A percentile compares a stretch with the other conserved stretches of the same genome.
Conservation (phyloP, 2,797 vertebrate genomes). For the Argya squamiceps region DNA sequence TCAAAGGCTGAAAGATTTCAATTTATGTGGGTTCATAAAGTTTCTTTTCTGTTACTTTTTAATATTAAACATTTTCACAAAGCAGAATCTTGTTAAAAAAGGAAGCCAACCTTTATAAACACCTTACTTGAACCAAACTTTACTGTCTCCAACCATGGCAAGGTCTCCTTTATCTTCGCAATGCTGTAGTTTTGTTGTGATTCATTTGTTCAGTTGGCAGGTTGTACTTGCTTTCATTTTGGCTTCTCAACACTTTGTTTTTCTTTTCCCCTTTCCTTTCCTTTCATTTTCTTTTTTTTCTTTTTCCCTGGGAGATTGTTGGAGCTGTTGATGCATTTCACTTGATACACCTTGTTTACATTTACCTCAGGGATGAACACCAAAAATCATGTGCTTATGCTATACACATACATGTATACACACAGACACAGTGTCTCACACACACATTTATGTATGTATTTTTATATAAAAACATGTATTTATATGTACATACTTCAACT, state of each 20-base stretch:
- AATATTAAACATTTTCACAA: background rate
- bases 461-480: background rate
- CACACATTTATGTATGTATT: background rate
- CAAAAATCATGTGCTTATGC: background rate
- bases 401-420: background rate
- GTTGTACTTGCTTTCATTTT: background rate
- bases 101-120: rapidly evolving
- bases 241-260: too few species aligned
- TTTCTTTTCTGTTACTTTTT: background rate
- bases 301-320: rapidly evolving
- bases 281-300: rapidly evolving
- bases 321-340: background rate
- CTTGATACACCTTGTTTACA: background rate
- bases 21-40: background rate
- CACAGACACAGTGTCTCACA: background rate
- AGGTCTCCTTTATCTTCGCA: background rate
- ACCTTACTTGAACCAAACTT: background rate
- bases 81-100: background rate
- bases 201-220: background rate
- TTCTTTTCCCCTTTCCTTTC: background rate
- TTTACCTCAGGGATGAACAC: background rate
- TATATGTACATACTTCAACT: background rate
- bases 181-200: background rate
- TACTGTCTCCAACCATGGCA: background rate
- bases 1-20: background rate